phyloP scores from a whole-genome alignment of 2,113 vertebrate genomes.

The Petromus typicus region DNA sequence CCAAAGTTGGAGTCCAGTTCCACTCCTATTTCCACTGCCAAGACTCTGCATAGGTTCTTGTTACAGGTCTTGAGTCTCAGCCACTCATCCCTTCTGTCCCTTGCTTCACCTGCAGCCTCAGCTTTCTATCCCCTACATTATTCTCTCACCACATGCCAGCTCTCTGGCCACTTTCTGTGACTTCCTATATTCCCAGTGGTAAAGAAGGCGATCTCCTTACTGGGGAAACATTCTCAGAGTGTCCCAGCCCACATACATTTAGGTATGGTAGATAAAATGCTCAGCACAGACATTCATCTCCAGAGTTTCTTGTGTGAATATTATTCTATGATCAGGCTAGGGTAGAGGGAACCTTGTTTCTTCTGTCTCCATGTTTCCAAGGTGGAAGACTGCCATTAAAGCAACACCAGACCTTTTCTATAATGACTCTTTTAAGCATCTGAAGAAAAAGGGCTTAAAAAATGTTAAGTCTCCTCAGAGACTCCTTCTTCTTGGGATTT shows the following conservation, averaged over 20 bases:
- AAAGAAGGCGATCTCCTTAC: too few relatives aligned
- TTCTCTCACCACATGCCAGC: rapidly evolving
- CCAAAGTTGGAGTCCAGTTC: not conserved
- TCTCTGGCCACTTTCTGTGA: not conserved
- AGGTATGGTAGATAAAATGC: not conserved
- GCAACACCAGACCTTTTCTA: not conserved
- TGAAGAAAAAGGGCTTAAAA: not conserved
- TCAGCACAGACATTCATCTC: not conserved
- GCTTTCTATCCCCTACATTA: not conserved
- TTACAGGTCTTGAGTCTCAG: not conserved
- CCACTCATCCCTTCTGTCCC: not conserved
- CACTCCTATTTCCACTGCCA: not conserved
- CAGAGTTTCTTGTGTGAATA: not conserved
- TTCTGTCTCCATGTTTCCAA: not conserved
- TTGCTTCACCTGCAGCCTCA: not conserved
- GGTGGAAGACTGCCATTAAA: not conserved
- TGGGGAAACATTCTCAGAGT: not conserved
- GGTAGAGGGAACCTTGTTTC: not conserved
- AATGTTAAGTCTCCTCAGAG: not conserved
- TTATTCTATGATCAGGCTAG: not conserved
- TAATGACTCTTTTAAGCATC: not conserved
- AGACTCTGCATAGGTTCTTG: not conserved
- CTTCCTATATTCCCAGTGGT: not conserved
- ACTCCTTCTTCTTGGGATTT: not conserved
- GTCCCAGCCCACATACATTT: not conserved